Percentiles rank a stretch among this genome's conserved stretches.
phyloP scores from a whole-genome alignment of 2,888 invertebrate species.

The Lycaena phlaeas region DNA sequence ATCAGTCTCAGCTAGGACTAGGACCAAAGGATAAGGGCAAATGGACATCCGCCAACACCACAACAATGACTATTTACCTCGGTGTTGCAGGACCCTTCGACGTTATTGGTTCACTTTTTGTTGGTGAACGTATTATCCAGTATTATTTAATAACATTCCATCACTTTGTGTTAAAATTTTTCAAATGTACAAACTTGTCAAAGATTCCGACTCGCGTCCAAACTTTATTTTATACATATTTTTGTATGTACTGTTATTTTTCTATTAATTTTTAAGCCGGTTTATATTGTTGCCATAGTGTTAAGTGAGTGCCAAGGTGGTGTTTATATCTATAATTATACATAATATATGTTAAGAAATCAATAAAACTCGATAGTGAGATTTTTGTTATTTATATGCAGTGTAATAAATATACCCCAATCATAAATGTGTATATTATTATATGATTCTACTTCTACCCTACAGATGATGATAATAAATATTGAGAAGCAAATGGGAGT shows the following conservation, averaged over 20 bases:
- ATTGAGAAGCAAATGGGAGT: background rate
- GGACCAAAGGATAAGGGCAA: too few species aligned
- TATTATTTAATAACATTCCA: too few species aligned
- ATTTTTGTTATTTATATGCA: conserved; percentile 30
- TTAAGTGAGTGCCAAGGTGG: conserved; percentile 53
- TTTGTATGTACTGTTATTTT: background rate
- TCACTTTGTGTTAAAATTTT: background rate
- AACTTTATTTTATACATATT: conserved; percentile 1
- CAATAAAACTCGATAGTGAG: conserved; percentile 55
- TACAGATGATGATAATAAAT: background rate
- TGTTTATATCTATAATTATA: conserved; percentile 55
- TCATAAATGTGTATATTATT: conserved; percentile 16
- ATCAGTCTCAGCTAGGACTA: too few species aligned
- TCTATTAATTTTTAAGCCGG: conserved; percentile 2
- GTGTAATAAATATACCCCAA: conserved; percentile 22
- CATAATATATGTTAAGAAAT: conserved; percentile 57
- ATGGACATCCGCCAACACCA: too few species aligned
- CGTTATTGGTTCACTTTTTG: too few species aligned
- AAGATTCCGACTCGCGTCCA: conserved; percentile 4
- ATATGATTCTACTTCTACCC: conserved; percentile 7
- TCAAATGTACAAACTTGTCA: conserved; percentile 2
- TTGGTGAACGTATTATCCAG: too few species aligned
- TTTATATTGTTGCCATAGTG: conserved; percentile 14
- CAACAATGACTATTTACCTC: too few species aligned
- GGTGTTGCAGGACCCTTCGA: too few species aligned